Evolutionary conservation across 2,113 vertebrate species (phyloP), one percentile per base, ranked within the genome.

Genomic region (Saccopteryx bilineata): DNA sequence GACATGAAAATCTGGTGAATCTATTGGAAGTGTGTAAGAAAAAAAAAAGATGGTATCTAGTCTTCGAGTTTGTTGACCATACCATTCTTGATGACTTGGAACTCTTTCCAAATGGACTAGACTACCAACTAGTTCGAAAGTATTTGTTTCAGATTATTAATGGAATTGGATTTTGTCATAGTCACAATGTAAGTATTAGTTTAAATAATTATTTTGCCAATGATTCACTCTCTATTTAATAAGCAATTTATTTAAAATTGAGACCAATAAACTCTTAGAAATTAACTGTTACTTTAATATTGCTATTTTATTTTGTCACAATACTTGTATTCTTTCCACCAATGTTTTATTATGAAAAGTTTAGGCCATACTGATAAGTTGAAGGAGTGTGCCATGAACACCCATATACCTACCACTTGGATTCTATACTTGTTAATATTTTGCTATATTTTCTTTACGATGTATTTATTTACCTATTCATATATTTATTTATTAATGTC

Each of bases 51-150:
- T 99, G 99, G 99, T 99, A 99, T 48, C 98, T 99, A 83, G 99
- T 99, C 71, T 99, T 99, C 97, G 99, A 99, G 94, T 99, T 99
- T 96, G 98, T 99, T 95, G 99, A 99, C 91, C 99, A 98, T 87
- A 99, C 99, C 0, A 97, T 99, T 74, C 98, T 99, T 28, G 98
- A 99, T 2, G 99, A 99, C 91, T 98, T 99, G 17, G 99, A 99
- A 85, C 99, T 98, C 3, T 98, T 98, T 94, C 98, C 98, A 0
- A 98, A 90, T 0, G 99, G 99, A 23, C 96, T 99, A 76, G 99
- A 99, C 85, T 98, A 98, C 28, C 96, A 92, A 80, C 98, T 97
- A 83, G 98, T 98, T 95, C 97, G 98, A 33, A 99, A 98, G 54
- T 99, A 99, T 96, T 97, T 99, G 10, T 99, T 98, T 97, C 99